Percentiles rank a stretch among this genome's conserved stretches.
These are phyloP conservation scores for Xestia ashworthii DNA, from an alignment of 2,888 invertebrate genomes.

Conservation along the genomic window DNA sequence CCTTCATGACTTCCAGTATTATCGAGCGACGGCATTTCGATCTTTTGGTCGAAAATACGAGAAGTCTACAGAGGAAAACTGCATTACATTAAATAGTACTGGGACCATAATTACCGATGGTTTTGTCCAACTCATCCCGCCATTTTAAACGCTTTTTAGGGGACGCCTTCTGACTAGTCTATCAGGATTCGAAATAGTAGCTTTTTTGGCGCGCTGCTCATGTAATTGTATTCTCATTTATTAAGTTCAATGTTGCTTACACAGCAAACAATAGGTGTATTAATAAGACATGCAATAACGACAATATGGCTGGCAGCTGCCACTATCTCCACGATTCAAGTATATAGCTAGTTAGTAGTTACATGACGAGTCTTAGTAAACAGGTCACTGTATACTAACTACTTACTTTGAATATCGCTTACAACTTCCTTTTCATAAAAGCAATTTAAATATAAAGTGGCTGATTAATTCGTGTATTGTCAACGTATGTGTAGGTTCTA, in stretches of 20 bases:
- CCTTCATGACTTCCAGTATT: background rate
- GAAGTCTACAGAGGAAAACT: too few species aligned
- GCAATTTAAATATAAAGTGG: constrained; percentile 62
- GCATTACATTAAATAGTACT: too few species aligned
- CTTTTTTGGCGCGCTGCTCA: background rate
- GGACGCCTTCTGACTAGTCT: background rate
- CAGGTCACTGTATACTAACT: constrained; percentile 64
- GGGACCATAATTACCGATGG: too few species aligned
- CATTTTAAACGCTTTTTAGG: background rate
- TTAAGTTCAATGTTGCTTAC: background rate
- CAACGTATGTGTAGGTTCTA: constrained; percentile 30
- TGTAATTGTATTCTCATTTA: constrained; percentile 8
- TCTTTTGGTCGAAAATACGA: too few species aligned
- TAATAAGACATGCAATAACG: constrained; percentile 25
- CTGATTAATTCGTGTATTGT: constrained; percentile 56
- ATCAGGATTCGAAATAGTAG: background rate
- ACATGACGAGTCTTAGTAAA: constrained; percentile 51
- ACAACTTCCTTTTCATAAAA: constrained; percentile 61
- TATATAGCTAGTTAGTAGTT: constrained; percentile 20
- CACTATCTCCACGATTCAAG: constrained; percentile 44
- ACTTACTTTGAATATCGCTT: constrained; percentile 59
- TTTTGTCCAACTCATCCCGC: background rate
- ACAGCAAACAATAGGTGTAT: constrained; percentile 3
- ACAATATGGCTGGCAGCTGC: constrained; percentile 60
- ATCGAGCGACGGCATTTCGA: background rate